Evolutionary conservation across 1,140 invertebrate genomes (phyloP).

Genomic region (Papilio xuthus): DNA sequence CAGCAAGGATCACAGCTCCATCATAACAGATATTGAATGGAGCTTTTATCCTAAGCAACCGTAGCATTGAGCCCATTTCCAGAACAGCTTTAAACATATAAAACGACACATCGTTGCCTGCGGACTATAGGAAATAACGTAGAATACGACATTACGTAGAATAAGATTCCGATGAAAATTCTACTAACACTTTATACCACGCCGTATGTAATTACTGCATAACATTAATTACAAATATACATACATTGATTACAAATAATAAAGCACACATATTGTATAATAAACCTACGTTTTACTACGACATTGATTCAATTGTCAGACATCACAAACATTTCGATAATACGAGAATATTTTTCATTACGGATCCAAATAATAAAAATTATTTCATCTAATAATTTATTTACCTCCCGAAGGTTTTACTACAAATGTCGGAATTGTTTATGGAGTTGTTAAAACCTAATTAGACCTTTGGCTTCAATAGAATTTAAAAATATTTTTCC

Average conservation of each 20-base stretch:
- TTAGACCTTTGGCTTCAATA: not conserved
- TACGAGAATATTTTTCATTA: slow-evolving; percentile 11
- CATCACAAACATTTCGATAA: not conserved
- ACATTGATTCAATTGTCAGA: not conserved
- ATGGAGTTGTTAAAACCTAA: not conserved
- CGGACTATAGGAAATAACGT: not conserved
- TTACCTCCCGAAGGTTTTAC: not conserved
- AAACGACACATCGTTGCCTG: not conserved
- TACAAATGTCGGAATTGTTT: not conserved
- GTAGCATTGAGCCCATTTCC: not conserved
- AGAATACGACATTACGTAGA: not conserved
- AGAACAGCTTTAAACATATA: not conserved
- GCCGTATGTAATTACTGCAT: not conserved
- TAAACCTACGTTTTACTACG: not conserved
- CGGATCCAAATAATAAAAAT: not conserved
- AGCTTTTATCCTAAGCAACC: not conserved
- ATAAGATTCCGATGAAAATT: no score
- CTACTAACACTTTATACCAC: not conserved
- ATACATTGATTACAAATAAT: not conserved
- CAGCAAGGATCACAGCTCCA: not conserved
- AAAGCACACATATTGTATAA: not conserved
- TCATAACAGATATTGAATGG: not conserved
- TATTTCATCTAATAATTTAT: not conserved
- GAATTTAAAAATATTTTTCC: not conserved
- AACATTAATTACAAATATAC: not conserved